Percentiles rank a stretch among this genome's conserved stretches.
Conservation (phyloP, 2,113 vertebrate species). For the Tor tambroides region DNA sequence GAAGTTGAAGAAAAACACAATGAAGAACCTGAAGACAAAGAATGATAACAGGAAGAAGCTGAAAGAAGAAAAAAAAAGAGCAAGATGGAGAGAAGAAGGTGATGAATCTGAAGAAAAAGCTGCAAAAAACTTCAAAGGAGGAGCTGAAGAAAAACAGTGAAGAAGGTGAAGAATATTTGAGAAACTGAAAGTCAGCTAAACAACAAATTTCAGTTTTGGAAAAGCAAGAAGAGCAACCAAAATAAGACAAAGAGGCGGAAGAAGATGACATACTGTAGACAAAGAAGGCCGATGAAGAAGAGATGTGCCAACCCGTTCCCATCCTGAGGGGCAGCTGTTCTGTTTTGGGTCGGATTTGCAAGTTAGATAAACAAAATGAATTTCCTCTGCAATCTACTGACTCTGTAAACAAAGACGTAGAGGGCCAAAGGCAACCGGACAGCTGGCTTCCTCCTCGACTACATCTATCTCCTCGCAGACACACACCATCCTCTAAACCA, state of each 20-base stretch:
- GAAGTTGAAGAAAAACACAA: background rate
- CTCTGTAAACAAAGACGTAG: constrained; percentile 40
- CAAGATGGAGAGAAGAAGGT: background rate
- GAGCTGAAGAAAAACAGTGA: background rate
- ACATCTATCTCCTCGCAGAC: constrained; percentile 7
- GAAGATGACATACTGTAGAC: background rate
- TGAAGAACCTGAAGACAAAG: background rate
- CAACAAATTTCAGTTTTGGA: background rate
- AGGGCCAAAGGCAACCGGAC: constrained; percentile 41
- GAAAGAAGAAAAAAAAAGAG: background rate
- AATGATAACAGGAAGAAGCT: background rate
- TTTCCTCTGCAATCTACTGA: constrained; percentile 46
- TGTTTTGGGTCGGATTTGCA: constrained; percentile 30
- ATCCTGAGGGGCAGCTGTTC: background rate
- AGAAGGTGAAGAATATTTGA: background rate
- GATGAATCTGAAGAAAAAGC: background rate
- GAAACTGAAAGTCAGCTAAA: background rate
- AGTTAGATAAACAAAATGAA: constrained; percentile 46
- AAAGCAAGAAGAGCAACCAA: constrained; percentile 13
- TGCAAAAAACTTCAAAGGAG: background rate
- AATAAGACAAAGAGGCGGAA: constrained; percentile 27
- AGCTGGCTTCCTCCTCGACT: constrained; percentile 23
- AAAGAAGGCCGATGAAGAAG: background rate
- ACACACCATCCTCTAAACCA: constrained; percentile 33
- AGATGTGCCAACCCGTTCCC: background rate